Base-by-base conservation (phyloP, 2,113 vertebrate species). In the Pteronura brasiliensis region DNA sequence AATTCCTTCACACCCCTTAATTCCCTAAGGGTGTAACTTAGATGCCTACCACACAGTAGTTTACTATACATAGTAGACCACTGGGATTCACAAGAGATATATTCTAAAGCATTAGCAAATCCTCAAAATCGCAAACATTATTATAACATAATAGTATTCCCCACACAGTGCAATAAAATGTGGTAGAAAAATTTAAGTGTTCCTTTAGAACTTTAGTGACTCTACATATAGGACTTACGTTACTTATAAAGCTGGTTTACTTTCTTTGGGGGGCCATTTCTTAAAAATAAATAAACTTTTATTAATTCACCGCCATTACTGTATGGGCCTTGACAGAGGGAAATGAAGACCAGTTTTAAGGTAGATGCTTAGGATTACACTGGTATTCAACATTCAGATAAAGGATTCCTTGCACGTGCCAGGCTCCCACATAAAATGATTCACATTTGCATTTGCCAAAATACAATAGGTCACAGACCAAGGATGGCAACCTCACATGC, bases 171-270 rank as follows among this genome's bases (percentile, higher is more conserved):
- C 49, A 96, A 93, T 96, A 90, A 92, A 96, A 67, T 63, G 14
- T 81, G 63, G 23, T 74, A 74, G 65, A 88, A 97, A 96, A 83
- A 76, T 81, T 67, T 82, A 95, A 92, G 49, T 88, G 76, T 69
- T 92, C 61, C 42, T 87, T 93, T 69, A 57, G 90, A 93, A 61
- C 49, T n/a, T 92, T 83, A 95, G 86, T 92, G 86, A 96, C 49
- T 97, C 69, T 93, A 90, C 89, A 96, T 82, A 89, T 34, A 95
- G 44, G 82, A 96, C n/a, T 96, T 97, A 84, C 39, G 61, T 90
- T 90, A 71, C 88, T 97, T 90, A 90, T 47, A 80, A 89, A 96
- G 69, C 34, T 90, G 29, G 55, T 71, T 97, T 80, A 23, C 55
- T 84, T 93, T 96, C 67, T 84, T 95, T 91, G n/a, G 29, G n/a